Evolutionary conservation across 2,797 vertebrate species (phyloP).

Genomic region (Phalloptychus januarius): DNA sequence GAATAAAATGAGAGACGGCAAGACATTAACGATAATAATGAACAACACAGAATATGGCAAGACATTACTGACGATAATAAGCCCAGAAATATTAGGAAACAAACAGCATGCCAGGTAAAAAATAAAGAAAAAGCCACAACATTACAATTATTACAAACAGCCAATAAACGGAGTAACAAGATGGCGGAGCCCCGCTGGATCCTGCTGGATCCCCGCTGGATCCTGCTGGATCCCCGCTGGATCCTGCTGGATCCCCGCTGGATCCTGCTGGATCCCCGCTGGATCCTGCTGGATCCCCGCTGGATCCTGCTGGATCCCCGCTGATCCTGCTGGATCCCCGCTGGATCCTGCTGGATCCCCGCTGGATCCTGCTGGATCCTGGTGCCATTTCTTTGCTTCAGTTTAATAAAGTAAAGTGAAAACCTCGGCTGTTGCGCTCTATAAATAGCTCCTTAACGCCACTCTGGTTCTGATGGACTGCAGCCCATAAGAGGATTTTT

Average conservation of each 20-base stretch:
- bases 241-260: neutral
- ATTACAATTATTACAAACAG: neutral
- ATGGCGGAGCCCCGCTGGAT: too few relatives aligned
- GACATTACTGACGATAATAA: neutral
- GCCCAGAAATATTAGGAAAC: neutral
- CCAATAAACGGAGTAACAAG: neutral
- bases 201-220: neutral
- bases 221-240: neutral
- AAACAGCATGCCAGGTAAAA: neutral
- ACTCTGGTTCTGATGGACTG: conserved; percentile 58
- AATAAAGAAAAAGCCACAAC: neutral
- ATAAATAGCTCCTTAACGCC: conserved; percentile 65
- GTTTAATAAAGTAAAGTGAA: conserved; percentile 53
- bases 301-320: neutral
- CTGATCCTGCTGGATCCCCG: neutral
- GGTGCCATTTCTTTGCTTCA: conserved; percentile 15
- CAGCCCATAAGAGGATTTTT: conserved; percentile 61
- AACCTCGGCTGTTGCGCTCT: conserved; percentile 34
- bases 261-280: neutral
- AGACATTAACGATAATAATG: too few relatives aligned
- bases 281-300: neutral
- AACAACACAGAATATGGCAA: neutral
- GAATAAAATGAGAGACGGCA: too few relatives aligned
- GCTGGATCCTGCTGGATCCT: neutral
- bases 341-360: neutral